Evolutionary conservation across 2,113 vertebrate genomes (phyloP), one percentile per base, ranked within the genome.

Genomic region (Bombycilla garrulus): DNA sequence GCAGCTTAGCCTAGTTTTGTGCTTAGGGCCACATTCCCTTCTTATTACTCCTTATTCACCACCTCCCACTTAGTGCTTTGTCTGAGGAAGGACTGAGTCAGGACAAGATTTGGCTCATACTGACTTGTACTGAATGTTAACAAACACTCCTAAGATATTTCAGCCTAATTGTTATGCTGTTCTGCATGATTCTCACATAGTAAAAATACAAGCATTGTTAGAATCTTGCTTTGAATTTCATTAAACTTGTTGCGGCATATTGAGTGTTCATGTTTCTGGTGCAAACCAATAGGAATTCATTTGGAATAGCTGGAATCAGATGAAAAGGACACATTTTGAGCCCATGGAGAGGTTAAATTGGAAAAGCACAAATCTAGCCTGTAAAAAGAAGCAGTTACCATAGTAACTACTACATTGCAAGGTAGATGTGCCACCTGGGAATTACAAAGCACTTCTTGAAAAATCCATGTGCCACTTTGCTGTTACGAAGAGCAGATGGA

Each of bases 391-490:
- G 73, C 61, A 64, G 93, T 96, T 94, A 15, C 93, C 88, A 91
- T 97, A 65, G 93, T 61, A 97, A 95, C 84, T 15, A 25, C 74
- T 96, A 31, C 80, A 77, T 72, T 86, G 54, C 62, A 79, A 88
- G 80, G 83, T 83, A 60, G 91, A 95, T 94, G 71, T 95, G 94
- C 79, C 92, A 79, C 73, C 74, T 94, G 92, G 79, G 92, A 97
- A 70, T 87, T 96, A 89, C 82, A 96, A 96, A 96, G 94, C 70
- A 61, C 83, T 97, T 84, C 93, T 96, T 92, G 95, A 95, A 95
- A 97, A 96, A 90, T 78, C 92, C 76, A 58, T 78, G 92, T 69
- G 83, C 86, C 62, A 79, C 69, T 84, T 93, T 53, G 72, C 47
- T 62, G 64, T 88, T 94, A 88, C 88, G 95, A 88, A 85, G 47